Conservation (phyloP, 2,113 vertebrate species). For the Oryzias melastigma region DNA sequence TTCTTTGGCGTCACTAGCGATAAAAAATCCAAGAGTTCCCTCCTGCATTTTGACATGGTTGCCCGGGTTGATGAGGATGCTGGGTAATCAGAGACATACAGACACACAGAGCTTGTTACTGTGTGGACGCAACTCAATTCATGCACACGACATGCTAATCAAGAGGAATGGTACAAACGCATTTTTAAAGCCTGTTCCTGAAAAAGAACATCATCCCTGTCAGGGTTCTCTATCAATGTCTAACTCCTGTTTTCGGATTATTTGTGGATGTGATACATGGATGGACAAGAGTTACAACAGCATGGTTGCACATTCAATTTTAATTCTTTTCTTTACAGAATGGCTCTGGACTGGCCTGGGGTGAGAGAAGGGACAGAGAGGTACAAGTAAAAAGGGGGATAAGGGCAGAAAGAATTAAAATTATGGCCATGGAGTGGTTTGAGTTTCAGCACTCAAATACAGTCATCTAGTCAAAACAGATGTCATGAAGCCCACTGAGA, state of each 20-base stretch:
- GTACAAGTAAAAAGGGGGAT: constrained; percentile 40
- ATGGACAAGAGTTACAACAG: constrained; percentile 61
- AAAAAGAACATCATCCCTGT: constrained; percentile 13
- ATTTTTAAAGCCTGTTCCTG: constrained; percentile 30
- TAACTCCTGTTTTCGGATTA: constrained; percentile 16
- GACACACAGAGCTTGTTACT: constrained; percentile 50
- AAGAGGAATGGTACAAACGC: constrained; percentile 83
- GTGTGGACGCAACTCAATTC: constrained; percentile 4
- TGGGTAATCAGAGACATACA: constrained; percentile 79
- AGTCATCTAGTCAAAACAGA: constrained; percentile 53
- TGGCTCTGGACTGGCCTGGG: constrained; percentile 19
- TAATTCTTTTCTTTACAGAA: constrained; percentile 57
- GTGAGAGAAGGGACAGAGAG: constrained; percentile 44
- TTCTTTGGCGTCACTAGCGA: constrained; percentile 99
- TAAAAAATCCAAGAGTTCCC: constrained; percentile 99
- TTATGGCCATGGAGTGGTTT: constrained; percentile 55
- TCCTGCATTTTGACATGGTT: constrained; percentile 99
- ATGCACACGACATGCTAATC: constrained; percentile 74
- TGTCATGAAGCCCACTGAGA: constrained; percentile 56
- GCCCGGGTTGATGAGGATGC: constrained; percentile 99
- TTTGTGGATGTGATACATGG: constrained; percentile 46
- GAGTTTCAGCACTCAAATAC: constrained; percentile 46
- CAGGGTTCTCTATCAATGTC: neutral
- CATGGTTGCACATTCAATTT: constrained; percentile 58
- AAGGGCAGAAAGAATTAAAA: constrained; percentile 60